A percentile compares a stretch with the other conserved stretches of the same genome.
phyloP scores from a whole-genome alignment of 2,888 invertebrate genomes.

The Nemotelus nigrinus region DNA sequence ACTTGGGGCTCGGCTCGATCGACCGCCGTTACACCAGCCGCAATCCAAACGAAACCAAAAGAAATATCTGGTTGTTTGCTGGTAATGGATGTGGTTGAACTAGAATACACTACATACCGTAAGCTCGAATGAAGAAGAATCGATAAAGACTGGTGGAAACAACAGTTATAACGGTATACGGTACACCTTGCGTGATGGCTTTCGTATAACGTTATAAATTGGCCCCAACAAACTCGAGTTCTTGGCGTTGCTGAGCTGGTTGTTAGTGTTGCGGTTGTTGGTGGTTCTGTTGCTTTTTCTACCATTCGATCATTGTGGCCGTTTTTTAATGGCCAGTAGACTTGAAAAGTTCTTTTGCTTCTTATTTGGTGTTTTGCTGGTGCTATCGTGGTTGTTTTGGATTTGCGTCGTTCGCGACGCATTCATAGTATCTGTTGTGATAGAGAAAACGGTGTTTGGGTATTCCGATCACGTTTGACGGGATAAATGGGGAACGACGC shows the following conservation, averaged over 20 bases:
- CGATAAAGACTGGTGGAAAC: conserved; percentile 49
- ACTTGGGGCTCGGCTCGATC: neutral
- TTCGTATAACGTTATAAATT: conserved; percentile 45
- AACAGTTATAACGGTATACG: conserved; percentile 56
- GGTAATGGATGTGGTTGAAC: conserved; percentile 28
- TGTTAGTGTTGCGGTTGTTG: conserved; percentile 19
- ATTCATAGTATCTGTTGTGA: no score
- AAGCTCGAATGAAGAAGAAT: conserved; percentile 28
- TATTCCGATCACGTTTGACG: conserved; percentile 23
- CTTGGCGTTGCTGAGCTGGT: conserved; percentile 20
- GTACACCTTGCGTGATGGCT: conserved; percentile 55
- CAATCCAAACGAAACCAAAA: conserved; percentile 28
- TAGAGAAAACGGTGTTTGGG: neutral
- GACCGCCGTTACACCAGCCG: conserved; percentile 4
- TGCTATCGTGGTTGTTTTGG: neutral
- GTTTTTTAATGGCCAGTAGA: conserved; percentile 34
- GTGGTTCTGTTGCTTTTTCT: neutral
- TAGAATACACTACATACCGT: conserved; percentile 41
- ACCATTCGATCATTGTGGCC: neutral
- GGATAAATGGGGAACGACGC: conserved; percentile 14
- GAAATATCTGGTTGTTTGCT: conserved; percentile 4
- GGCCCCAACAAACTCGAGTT: conserved; percentile 24
- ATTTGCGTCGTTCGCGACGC: neutral
- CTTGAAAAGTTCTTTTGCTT: conserved; percentile 7
- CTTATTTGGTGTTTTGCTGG: neutral